A percentile compares a stretch with the other conserved stretches of the same genome.
Conservation (phyloP, 2,113 vertebrate genomes). For the Tragulus kanchil region DNA sequence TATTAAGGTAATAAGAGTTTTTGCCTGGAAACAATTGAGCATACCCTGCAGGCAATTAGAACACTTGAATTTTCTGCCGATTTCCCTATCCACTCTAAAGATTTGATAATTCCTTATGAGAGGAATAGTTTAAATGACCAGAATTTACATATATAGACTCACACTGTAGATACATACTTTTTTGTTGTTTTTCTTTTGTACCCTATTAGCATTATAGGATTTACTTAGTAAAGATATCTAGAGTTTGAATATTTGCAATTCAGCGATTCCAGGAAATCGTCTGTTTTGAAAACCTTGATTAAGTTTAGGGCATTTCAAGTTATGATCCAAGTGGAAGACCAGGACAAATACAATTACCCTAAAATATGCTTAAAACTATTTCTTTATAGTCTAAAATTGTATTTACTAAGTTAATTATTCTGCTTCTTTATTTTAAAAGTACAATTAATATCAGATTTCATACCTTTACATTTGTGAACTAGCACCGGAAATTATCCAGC, state of each 20-base stretch:
- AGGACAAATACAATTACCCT: conserved; percentile 17
- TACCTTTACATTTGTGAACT: too few species aligned
- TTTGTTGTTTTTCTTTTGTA: conserved; percentile 13
- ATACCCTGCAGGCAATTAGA: conserved; percentile 55
- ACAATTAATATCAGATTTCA: too few species aligned
- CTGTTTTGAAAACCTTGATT: conserved; percentile 56
- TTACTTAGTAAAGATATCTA: conserved; percentile 47
- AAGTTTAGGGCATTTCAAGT: conserved; percentile 51
- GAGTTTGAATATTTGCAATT: conserved; percentile 57
- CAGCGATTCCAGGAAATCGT: conserved; percentile 3
- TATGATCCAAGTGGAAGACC: neutral
- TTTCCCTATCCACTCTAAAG: conserved; percentile 49
- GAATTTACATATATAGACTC: conserved; percentile 40
- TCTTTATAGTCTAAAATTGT: conserved; percentile 33
- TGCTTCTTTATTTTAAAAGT: conserved; percentile 54
- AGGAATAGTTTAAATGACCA: conserved; percentile 48
- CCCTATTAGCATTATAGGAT: conserved; percentile 46
- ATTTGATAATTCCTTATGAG: conserved; percentile 65
- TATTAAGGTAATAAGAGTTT: conserved; percentile 71
- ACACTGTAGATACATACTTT: neutral
- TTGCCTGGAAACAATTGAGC: conserved; percentile 62
- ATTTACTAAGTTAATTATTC: conserved; percentile 39
- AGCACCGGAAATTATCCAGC: neutral
- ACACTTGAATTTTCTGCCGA: conserved; percentile 40
- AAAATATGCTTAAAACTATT: conserved; percentile 47